Base-by-base conservation (phyloP, 2,797 vertebrate genomes). In the Gallinago nigripennis region DNA sequence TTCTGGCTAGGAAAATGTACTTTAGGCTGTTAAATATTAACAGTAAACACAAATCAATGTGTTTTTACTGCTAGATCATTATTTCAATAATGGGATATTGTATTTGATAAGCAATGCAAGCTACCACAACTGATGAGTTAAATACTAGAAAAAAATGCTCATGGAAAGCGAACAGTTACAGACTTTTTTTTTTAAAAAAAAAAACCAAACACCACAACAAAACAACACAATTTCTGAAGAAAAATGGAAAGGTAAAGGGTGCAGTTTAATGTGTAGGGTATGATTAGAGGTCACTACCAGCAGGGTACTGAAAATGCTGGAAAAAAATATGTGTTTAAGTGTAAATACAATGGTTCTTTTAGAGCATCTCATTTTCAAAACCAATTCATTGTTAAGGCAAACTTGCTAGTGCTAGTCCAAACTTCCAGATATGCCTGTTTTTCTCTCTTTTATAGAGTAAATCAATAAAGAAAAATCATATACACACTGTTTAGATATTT, bases 21-120 rank as follows among this genome's bases (percentile, higher is more conserved):
- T 91, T 92, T 76, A 90, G 82, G 43, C 30, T 91, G 58, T 86
- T 77, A 87, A 95, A 92, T 92, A 78, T 91, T 89, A 96, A 77
- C 61, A 83, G 65, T 86, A 95, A 96, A 94, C 63, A 93, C 31
- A 45, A 89, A 93, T 87, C 88, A 93, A 81, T 86, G 45, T 73
- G 48, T 37, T 89, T 92, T 92, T 87, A 75, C 75, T 85, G 35
- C 58, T 88, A 69, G 58, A 80, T 89, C 71, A 65, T 88, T 14
- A 82, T 93, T 88, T 95, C 78, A 86, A 43, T 90, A 88, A 92
- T 41, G 53, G 56, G 81, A 82, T 92, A 90, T 88, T 96, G 24
- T 51, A 94, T 88, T 90, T 79, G 68, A 78, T 91, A 92, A 86
- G 71, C 41, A 93, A 73, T 73, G 73, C 33, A 91, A 69, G 58